A percentile compares a stretch with the other conserved stretches of the same genome.
Evolutionary conservation across 2,113 vertebrate genomes (phyloP).

Genomic region (Peucedramus taeniatus): DNA sequence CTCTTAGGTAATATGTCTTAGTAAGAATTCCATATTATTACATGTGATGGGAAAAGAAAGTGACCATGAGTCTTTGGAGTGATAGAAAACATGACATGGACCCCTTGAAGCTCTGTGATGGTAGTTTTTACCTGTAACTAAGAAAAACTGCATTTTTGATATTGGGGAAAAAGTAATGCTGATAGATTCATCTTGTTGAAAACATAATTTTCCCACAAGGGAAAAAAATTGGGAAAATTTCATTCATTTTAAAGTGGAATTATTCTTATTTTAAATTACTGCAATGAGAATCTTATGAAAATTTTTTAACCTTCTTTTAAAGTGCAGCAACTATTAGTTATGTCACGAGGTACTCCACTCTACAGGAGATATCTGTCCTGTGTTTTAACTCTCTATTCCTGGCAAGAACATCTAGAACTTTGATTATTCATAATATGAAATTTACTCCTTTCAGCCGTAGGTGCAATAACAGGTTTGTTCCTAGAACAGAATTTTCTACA

Average conservation of each 20-base stretch:
- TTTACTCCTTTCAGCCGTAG: neutral
- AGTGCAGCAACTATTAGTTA: neutral
- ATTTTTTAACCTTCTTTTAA: neutral
- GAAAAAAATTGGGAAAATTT: neutral
- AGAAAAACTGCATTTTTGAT: neutral
- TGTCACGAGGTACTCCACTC: neutral
- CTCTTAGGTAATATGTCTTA: neutral
- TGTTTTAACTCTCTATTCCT: neutral
- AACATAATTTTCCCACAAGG: neutral
- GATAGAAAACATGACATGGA: neutral
- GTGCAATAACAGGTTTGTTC: neutral
- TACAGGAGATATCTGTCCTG: neutral
- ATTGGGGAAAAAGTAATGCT: neutral
- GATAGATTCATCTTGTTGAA: neutral
- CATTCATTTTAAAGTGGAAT: neutral
- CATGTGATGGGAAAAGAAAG: neutral
- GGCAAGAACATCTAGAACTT: neutral
- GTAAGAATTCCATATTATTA: neutral
- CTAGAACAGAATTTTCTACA: neutral
- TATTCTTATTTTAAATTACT: neutral
- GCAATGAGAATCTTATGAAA: neutral
- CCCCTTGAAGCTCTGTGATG: neutral
- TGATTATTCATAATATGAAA: neutral
- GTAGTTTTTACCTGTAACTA: neutral
- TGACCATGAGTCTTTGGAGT: neutral